These are phyloP conservation scores for Cerceris ruficornis DNA, from an alignment of 2,888 invertebrate species.

Conservation along the genomic window DNA sequence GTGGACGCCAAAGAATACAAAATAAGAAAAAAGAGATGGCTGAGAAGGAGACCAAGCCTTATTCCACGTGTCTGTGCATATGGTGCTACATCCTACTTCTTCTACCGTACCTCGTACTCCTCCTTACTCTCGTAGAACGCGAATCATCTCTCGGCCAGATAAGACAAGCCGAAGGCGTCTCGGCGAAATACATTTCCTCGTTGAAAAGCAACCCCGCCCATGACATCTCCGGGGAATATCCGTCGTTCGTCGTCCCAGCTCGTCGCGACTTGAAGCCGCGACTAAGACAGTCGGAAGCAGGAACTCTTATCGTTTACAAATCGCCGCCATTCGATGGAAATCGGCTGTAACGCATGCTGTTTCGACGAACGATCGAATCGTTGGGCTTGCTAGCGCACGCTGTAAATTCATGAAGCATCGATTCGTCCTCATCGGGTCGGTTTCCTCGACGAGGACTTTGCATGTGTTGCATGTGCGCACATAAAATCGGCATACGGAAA, in stretches of 20 bases:
- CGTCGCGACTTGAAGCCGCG: not conserved
- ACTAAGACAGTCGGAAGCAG: not conserved
- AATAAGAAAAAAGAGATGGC: too few species aligned
- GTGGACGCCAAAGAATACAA: too few species aligned
- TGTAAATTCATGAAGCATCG: slow-evolving; percentile 65
- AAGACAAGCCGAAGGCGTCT: not conserved
- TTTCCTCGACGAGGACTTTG: not conserved
- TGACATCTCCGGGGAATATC: not conserved
- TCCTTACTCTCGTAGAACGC: not conserved
- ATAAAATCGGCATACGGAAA: not conserved
- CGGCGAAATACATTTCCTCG: not conserved
- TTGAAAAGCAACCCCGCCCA: not conserved
- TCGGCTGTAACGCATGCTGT: slow-evolving; percentile 59
- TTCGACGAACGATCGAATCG: slow-evolving; percentile 53
- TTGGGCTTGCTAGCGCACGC: slow-evolving; percentile 16
- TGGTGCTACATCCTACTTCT: not conserved
- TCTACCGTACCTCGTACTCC: not conserved
- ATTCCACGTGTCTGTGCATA: too few species aligned
- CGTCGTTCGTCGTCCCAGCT: slow-evolving; percentile 1
- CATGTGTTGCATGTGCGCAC: not conserved
- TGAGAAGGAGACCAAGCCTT: too few species aligned
- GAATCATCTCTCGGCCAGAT: not conserved
- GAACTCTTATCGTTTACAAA: slow-evolving; percentile 63
- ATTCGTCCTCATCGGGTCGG: slow-evolving; percentile 15
- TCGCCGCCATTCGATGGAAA: slow-evolving; percentile 63